These are phyloP conservation scores for Hartigia nigra DNA, from an alignment of 2,888 invertebrate species.

Conservation along the genomic window DNA sequence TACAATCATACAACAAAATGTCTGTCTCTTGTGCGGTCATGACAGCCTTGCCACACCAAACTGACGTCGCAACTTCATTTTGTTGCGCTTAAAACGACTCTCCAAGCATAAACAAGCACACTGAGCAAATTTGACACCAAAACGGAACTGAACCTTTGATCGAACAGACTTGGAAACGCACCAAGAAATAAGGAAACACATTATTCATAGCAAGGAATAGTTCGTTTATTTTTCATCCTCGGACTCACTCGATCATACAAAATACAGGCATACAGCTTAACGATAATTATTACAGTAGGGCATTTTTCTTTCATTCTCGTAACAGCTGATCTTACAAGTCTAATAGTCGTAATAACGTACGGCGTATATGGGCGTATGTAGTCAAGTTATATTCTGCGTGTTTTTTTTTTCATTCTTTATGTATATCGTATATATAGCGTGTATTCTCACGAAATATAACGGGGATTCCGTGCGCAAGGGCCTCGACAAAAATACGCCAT, in stretches of 20 bases:
- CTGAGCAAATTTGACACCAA: conserved; percentile 71
- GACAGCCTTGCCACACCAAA: conserved; percentile 69
- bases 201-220: conserved; percentile 62
- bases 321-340: not conserved
- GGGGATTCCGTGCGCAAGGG: conserved; percentile 7
- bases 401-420: conserved; percentile 15
- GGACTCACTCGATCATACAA: conserved; percentile 62
- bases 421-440: conserved; percentile 6
- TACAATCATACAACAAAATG: not conserved
- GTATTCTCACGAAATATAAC: conserved; percentile 21
- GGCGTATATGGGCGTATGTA: not conserved
- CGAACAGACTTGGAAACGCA: conserved; percentile 66
- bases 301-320: not conserved
- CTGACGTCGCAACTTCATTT: conserved; percentile 42
- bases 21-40: conserved; percentile 58
- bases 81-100: conserved; percentile 29
- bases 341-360: not conserved
- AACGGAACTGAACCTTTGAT: conserved; percentile 70
- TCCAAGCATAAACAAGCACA: conserved; percentile 67
- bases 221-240: conserved; percentile 53
- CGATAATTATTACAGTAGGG: conserved; percentile 31
- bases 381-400: not conserved
- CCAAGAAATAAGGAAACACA: conserved; percentile 64
- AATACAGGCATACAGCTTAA: conserved; percentile 63
- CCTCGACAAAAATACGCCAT: conserved; percentile 11